Evolutionary conservation across 2,888 invertebrate genomes (phyloP), one percentile per base, ranked within the genome.

Genomic region (Cecidostiba fungosa): DNA sequence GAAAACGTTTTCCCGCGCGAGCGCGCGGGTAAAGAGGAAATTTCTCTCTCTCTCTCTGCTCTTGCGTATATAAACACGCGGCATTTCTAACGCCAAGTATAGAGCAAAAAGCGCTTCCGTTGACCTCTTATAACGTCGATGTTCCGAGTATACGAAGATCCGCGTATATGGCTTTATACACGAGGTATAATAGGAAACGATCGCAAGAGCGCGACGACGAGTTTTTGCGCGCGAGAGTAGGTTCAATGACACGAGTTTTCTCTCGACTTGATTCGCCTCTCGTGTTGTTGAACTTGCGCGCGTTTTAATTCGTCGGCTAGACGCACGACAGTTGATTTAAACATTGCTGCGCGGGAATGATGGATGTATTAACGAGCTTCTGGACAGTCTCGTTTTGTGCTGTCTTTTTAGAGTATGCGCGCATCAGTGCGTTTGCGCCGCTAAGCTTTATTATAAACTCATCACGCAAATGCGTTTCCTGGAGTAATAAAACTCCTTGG

Each of bases 181-280:
- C 36, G n/a, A 39, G 36, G n/a, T 12, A 66, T 10, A 66, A 66
- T 26, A 29, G 26, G 66, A 69, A 76, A 50, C 73, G 79, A 32
- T 59, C 26, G 76, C 26, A 72, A 85, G 29, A 29, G 54, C 54
- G 59, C 54, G 59, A 54, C 59, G 23, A 5, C 82, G 66, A 80
- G 77, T 85, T 85, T 85, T 85, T 85, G 26, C 43, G 6, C 36
- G 12, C 77, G 12, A 39, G 23, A n/a, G 36, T 36, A 19, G 62
- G 85, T 85, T 85, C 85, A 85, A 76, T 79, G 82, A 78, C 85
- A 73, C 73, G 23, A n/a, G 62, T 62, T 62, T 62, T 23, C 62
- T 54, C 54, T 62, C 10, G 23, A 0, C 62, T n/a, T 26, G 23
- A n/a, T 23, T n/a, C n/a, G 47, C 36, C 5, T 23, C 1, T 59